Evolutionary conservation across 2,888 invertebrate genomes (phyloP).

Genomic region (Meghimatium bilineatum): DNA sequence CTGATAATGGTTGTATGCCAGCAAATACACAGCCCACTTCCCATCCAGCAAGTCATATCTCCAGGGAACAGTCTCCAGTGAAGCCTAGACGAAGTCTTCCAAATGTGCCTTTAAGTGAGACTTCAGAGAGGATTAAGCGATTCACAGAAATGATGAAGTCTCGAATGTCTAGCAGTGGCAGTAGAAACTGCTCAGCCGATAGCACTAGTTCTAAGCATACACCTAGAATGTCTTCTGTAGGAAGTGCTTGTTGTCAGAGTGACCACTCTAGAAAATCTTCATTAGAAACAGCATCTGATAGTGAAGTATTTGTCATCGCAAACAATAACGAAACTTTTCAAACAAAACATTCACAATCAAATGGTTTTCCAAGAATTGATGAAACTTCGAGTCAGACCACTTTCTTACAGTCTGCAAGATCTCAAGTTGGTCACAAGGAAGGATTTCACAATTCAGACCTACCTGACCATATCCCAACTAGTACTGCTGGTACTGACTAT

Average conservation of each 20-base stretch:
- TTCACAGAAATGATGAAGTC: constrained; percentile 64
- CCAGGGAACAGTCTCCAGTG: constrained; percentile 32
- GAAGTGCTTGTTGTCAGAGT: constrained; percentile 21
- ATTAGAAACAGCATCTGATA: constrained; percentile 30
- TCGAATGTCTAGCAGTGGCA: constrained; percentile 57
- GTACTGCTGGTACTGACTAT: background rate
- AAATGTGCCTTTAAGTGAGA: constrained; percentile 58
- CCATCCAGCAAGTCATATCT: background rate
- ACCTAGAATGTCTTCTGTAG: constrained; percentile 33
- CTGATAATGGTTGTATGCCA: background rate
- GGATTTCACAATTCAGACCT: background rate
- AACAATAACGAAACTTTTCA: background rate
- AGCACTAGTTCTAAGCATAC: constrained; percentile 13
- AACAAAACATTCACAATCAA: background rate
- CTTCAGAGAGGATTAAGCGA: constrained; percentile 63
- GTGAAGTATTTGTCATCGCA: background rate
- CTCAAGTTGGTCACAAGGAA: background rate
- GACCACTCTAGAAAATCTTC: constrained; percentile 32
- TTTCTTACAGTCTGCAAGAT: background rate
- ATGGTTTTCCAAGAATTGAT: background rate
- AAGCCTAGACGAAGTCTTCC: constrained; percentile 62
- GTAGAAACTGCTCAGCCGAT: constrained; percentile 50
- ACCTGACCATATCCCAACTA: background rate
- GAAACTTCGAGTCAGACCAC: background rate
- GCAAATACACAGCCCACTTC: constrained; percentile 9